Base-by-base conservation (phyloP, 2,797 vertebrate genomes). In the Epinephelus awoara region DNA sequence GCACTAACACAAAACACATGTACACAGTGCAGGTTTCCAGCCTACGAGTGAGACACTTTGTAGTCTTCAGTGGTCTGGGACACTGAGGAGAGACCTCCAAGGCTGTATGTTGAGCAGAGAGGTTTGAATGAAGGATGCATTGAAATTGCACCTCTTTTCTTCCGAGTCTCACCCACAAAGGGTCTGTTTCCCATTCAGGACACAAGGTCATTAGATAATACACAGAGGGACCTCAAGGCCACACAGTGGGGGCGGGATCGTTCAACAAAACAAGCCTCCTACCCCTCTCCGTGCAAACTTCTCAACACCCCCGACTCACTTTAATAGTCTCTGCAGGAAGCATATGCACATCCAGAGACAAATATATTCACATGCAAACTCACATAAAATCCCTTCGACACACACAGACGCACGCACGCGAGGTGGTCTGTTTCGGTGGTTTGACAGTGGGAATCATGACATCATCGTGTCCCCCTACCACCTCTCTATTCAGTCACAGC, bases 191-290 rank as follows among this genome's bases (percentile, higher is more conserved):
- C 91, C 88, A 94, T 92, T 94, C 90, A 92, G 82, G 74, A 91
- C 79, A 89, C 90, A 93, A 90, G 91, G 91, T 89, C 93, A 93
- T 91, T 87, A 90, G 93, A 94, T 92, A 93, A 93, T 91, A 88
- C 86, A 85, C 84, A 83, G 70, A 29, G 79, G 78, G 86, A 91
- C 86, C 86, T 87, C 79, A 91, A 92, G 92, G 90, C 92, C 90
- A 91, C 89, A 81, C 66, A 73, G 82, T 79, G 77, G 88, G 82
- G 82, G 89, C 54, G 54, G 84, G 64, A 78, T 69, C 64, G 2
- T 27, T 82, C 75, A 78, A 67, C 82, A 87, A 83, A 89, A 80
- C 85, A 84, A 80, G 74, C 64, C 81, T 84, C 80, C 79, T 67
- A 75, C 72, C 81, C 29, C 29, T 65, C 74, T 56, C 64, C 17